Conservation (phyloP, 1,140 invertebrate species). For the Drosophila varians region DNA sequence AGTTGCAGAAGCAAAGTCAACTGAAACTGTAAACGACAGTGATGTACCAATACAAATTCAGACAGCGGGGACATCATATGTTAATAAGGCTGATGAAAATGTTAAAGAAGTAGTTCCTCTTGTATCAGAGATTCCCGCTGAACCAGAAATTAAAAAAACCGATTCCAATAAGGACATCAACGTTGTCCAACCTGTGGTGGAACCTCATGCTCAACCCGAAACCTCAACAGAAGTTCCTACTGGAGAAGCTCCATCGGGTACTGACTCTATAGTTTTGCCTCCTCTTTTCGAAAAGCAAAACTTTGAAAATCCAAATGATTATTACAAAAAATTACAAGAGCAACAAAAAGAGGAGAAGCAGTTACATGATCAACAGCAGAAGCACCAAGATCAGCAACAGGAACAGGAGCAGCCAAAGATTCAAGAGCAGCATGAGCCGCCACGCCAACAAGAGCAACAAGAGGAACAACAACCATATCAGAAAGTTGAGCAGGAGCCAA, state of each 20-base stretch:
- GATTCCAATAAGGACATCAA: not conserved
- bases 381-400: not conserved
- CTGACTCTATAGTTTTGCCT: conserved; percentile 32
- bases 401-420: not conserved
- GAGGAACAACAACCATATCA: not conserved
- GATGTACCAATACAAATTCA: not conserved
- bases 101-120: not conserved
- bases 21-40: not conserved
- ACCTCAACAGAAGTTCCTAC: not conserved
- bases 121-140: not conserved
- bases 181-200: not conserved
- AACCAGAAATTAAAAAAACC: not conserved
- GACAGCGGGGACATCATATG: not conserved
- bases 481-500: not conserved
- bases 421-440: not conserved
- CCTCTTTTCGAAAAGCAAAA: conserved; percentile 55
- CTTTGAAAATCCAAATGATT: conserved; percentile 52
- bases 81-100: not conserved
- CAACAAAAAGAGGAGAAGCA: conserved; percentile 10
- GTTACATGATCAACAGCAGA: not conserved
- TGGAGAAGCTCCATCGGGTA: not conserved
- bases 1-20: not conserved
- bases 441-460: not conserved
- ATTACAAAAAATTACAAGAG: conserved; percentile 56
- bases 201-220: not conserved